A percentile compares a stretch with the other conserved stretches of the same genome.
Conservation (phyloP, 2,888 invertebrate species). For the Lydus trimaculatus region DNA sequence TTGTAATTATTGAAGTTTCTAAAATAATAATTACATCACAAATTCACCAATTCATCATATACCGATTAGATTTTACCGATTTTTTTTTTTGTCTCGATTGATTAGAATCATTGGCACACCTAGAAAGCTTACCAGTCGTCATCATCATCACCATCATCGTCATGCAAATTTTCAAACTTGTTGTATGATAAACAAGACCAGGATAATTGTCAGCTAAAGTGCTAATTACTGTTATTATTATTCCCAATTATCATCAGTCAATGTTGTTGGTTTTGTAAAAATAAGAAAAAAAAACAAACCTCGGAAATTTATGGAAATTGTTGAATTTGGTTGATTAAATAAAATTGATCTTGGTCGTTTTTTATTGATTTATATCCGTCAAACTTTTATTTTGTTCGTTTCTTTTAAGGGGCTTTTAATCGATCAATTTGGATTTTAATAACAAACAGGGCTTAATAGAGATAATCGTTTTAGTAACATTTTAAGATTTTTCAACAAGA, state of each 20-base stretch:
- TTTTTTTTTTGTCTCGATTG: too few relatives aligned
- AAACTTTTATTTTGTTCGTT: background rate
- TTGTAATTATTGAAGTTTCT: background rate
- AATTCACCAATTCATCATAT: background rate
- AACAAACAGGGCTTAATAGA: conserved; percentile 26
- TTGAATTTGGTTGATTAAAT: background rate
- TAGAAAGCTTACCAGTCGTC: background rate
- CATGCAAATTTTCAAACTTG: background rate
- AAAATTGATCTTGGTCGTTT: too few relatives aligned
- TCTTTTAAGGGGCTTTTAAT: conserved; percentile 14
- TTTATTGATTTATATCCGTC: conserved; percentile 6
- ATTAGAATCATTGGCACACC: background rate
- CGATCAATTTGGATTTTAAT: conserved; percentile 26
- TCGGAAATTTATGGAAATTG: background rate
- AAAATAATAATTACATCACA: background rate
- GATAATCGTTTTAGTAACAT: conserved; percentile 21
- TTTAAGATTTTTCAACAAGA: conserved; percentile 25
- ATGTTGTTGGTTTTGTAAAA: background rate
- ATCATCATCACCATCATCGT: background rate
- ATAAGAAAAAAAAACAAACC: background rate
- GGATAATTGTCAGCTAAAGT: conserved; percentile 10
- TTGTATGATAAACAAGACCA: conserved; percentile 13
- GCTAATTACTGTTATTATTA: conserved; percentile 20
- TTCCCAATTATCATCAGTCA: conserved; percentile 13
- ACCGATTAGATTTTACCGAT: background rate